Percentiles rank a stretch among this genome's conserved stretches.
Evolutionary conservation across 92 coral and sea anemone genomes (phyloP).

Genomic region (Zoanthus sansibaricus): DNA sequence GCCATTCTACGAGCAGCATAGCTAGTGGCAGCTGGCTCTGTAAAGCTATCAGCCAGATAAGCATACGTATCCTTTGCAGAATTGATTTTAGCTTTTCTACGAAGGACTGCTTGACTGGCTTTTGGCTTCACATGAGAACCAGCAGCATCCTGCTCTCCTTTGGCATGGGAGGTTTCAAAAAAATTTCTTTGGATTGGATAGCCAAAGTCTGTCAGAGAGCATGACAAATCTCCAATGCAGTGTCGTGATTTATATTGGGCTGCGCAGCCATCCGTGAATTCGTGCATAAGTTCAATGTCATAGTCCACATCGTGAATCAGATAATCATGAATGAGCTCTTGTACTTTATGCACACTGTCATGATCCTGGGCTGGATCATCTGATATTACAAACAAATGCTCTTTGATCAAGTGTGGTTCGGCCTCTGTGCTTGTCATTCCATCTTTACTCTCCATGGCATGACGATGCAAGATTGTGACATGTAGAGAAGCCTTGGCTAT

Average conservation of each 20-base stretch:
- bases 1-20: constrained; percentile 4
- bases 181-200: background rate
- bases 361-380: too few species aligned
- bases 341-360: background rate
- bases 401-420: background rate
- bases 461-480: too few species aligned
- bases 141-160: too few species aligned
- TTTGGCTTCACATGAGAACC: too few species aligned
- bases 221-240: background rate
- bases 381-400: background rate
- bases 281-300: background rate
- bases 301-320: background rate
- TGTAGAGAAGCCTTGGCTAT: too few species aligned
- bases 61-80: too few species aligned
- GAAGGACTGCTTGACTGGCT: too few species aligned
- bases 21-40: background rate
- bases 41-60: too few species aligned
- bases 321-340: background rate
- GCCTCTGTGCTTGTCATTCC: too few species aligned
- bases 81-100: too few species aligned
- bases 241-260: constrained; percentile 4
- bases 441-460: too few species aligned
- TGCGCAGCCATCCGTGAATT: constrained; percentile 7
- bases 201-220: background rate
- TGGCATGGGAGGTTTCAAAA: too few species aligned